Base-by-base conservation (phyloP, 2,888 invertebrate genomes). In the Agriopis aurantiaria region DNA sequence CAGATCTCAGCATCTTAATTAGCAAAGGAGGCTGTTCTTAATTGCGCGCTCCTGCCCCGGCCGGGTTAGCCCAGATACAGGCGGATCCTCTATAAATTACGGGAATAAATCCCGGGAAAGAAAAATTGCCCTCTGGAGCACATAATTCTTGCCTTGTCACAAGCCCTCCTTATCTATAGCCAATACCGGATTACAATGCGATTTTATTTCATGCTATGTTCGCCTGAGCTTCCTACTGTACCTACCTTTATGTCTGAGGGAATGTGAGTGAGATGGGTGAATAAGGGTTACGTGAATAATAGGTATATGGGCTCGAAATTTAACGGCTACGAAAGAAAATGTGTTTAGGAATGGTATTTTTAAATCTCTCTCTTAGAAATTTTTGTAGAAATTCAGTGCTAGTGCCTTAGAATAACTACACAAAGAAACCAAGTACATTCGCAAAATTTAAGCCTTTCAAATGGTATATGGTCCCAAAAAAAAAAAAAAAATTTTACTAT, bases 121-220 rank as follows among this genome's bases (percentile, higher is more conserved):
- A 94, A 94, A 94, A 94, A 94, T 94, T 93, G 94, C 93, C 92
- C 94, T 94, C 92, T 91, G 89, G 93, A 94, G 94, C 94, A 94
- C 94, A 94, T 94, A 94, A 94, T 94, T 94, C 94, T 94, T 94
- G 93, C 92, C 94, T 94, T 94, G 94, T 94, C 94, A 94, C 94
- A 93, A 91, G 88, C 91, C 89, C 91, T 93, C 93, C 93, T 94
- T 94, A 94, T 94, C 94, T 92, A 87, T 87, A 89, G 88, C 94
- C 94, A 94, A 94, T 94, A 94, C 91, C 93, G 94, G 94, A 94
- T 94, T 94, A 94, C 94, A 94, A 90, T 93, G 90, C 90, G 93
- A 94, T 94, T 94, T 94, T 94, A 94, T 94, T 94, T 92, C 85
- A 90, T 89, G 88, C 88, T 88, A 87, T 91, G 88, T 90, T 88